A percentile compares a stretch with the other conserved stretches of the same genome.
Conservation (phyloP, 1,140 invertebrate species). For the Sinella curviseta region DNA sequence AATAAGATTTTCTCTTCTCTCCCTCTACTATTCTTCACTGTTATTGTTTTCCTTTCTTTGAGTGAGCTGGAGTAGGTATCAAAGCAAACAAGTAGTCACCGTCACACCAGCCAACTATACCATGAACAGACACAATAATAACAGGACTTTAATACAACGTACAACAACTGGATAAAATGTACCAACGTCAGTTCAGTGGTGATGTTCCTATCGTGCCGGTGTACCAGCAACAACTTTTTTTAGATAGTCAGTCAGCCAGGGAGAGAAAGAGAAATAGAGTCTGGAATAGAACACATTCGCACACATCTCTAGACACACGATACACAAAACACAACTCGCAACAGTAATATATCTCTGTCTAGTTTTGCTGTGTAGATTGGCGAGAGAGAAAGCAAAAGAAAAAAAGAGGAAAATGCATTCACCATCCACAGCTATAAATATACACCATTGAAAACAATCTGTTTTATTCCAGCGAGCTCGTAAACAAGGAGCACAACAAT, state of each 20-base stretch:
- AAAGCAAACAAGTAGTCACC: slow-evolving; percentile 7
- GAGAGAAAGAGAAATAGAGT: background rate
- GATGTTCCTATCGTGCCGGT: too few relatives aligned
- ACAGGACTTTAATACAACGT: too few relatives aligned
- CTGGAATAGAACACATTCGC: background rate
- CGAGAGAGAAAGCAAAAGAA: slow-evolving; percentile 3
- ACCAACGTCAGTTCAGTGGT: too few relatives aligned
- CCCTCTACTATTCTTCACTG: background rate
- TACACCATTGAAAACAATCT: slow-evolving; percentile 3
- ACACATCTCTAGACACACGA: background rate
- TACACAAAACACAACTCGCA: slow-evolving; percentile 2
- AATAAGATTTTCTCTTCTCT: background rate
- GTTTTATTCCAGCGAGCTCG: too few relatives aligned
- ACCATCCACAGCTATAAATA: background rate
- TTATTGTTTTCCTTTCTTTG: background rate
- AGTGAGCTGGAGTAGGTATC: background rate
- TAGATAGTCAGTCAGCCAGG: background rate
- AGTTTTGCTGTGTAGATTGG: slow-evolving; percentile 4
- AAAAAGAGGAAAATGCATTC: background rate
- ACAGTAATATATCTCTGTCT: slow-evolving; percentile 20
- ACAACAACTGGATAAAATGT: too few relatives aligned
- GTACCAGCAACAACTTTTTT: too few relatives aligned
- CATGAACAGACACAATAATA: too few relatives aligned
- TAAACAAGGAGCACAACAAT: too few relatives aligned
- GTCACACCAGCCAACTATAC: too few relatives aligned